Evolutionary conservation across 2,113 vertebrate species (phyloP), one percentile per base, ranked within the genome.

Genomic region (Brachypodius melanocephalos): DNA sequence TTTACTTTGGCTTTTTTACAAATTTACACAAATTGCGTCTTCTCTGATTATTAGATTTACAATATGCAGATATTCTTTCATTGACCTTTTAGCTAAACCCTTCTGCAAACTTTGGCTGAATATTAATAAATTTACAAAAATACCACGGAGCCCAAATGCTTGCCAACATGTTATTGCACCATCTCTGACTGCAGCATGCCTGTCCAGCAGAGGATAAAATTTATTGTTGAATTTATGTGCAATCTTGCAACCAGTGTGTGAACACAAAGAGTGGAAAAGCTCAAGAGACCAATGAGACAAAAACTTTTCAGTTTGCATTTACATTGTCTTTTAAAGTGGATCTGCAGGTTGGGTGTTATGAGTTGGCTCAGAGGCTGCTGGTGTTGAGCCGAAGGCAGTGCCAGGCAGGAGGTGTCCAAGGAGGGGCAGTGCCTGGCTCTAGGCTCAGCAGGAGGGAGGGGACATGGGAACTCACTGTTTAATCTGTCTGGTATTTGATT

Each of bases 1-100:
- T 95, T 96, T 96, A 73, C 61, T 91, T 85, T 92, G 94, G 80
- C 68, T 94, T 92, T 90, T 93, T 90, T 62, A 67, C 93, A 92
- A 93, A 93, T 84, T 85, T 90, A 86, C 91, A 88, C 61, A 88
- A 95, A 95, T 87, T 81, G 81, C 67, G 54, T 65, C 76, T 90
- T 81, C 85, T 76, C 40, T 9, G 25, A 86, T 96, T 90, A 93
- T 93, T 59, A 79, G 88, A 75, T 91, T 94, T 94, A 76, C 80
- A 84, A 89, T 91, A 91, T 92, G 91, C 80, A 96, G 24, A 74
- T 91, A 91, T 91, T 91, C 71, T 94, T 96, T 87, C 79, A 73
- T 58, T 95, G 95, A 96, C 88, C 87, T 97, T 97, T 95, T 66
- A 46, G 38, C 78, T 90, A 94, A 96, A 77, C 17, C 43, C 59